phyloP scores from a whole-genome alignment of 2,888 invertebrate species.

The Scaptomyza polygonia region DNA sequence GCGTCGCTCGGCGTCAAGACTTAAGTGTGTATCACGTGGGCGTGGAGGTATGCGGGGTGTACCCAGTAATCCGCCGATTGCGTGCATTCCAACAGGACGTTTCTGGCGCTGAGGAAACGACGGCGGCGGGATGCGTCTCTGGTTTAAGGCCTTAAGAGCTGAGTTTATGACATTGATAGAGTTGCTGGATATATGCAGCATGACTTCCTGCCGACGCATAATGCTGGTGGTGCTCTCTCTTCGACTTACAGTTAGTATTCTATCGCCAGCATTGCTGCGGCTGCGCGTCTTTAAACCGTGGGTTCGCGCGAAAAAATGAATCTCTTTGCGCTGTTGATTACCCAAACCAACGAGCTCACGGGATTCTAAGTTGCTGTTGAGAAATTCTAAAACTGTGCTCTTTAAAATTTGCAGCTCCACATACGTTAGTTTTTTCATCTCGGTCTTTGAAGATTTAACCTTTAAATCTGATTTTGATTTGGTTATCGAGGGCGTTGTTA shows the following conservation, averaged over 20 bases:
- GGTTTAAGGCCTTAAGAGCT: background rate
- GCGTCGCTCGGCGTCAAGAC: conserved; percentile 57
- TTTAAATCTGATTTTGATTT: conserved; percentile 20
- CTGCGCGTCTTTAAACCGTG: conserved; percentile 74
- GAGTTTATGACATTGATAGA: background rate
- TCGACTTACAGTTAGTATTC: conserved; percentile 68
- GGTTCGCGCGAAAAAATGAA: conserved; percentile 67
- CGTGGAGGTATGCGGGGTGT: conserved; percentile 68
- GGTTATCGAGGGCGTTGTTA: background rate
- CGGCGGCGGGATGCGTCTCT: too few relatives aligned
- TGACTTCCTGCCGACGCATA: background rate
- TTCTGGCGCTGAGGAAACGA: background rate
- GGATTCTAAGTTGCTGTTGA: conserved; percentile 53
- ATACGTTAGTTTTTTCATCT: background rate
- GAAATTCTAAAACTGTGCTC: conserved; percentile 63
- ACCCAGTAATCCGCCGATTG: conserved; percentile 37
- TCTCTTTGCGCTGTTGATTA: conserved; percentile 67
- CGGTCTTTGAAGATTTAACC: background rate
- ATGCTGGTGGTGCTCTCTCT: conserved; percentile 17
- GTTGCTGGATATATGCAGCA: background rate
- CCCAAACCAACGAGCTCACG: conserved; percentile 55
- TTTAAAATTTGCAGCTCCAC: conserved; percentile 42
- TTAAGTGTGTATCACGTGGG: conserved; percentile 30
- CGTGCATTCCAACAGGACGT: background rate
- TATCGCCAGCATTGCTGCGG: conserved; percentile 51